Percentiles rank a stretch among this genome's conserved stretches.
Evolutionary conservation across 2,888 invertebrate genomes (phyloP).

Genomic region (Eilema caniola): DNA sequence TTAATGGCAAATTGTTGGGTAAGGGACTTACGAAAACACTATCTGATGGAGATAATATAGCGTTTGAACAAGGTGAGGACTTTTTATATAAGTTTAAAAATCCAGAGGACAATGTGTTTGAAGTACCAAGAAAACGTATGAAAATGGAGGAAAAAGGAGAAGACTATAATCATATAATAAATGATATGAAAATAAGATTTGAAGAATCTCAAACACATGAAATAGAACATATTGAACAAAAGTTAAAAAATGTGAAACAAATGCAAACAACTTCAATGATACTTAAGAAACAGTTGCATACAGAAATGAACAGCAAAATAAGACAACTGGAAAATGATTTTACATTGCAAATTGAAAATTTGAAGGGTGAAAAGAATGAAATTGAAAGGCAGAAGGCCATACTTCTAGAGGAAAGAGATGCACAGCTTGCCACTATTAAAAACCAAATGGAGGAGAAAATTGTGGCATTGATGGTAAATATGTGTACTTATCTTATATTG

Average conservation of each 20-base stretch:
- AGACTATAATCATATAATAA: constrained; percentile 56
- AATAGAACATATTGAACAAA: constrained; percentile 77
- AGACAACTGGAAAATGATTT: constrained; percentile 75
- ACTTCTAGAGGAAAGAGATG: constrained; percentile 79
- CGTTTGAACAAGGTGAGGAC: constrained; percentile 69
- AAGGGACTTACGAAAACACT: constrained; percentile 65
- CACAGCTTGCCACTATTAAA: constrained; percentile 66
- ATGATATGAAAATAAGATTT: constrained; percentile 77
- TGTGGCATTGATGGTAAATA: constrained; percentile 66
- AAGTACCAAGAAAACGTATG: constrained; percentile 69
- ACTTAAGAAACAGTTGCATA: constrained; percentile 77
- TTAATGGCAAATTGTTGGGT: constrained; percentile 76
- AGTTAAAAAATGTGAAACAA: constrained; percentile 75
- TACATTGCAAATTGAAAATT: constrained; percentile 76
- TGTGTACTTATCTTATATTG: background rate
- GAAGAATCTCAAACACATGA: constrained; percentile 77
- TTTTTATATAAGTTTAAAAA: constrained; percentile 73
- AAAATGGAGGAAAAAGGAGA: constrained; percentile 60
- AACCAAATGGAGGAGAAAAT: constrained; percentile 76
- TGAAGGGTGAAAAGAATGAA: constrained; percentile 81
- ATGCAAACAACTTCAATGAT: constrained; percentile 72
- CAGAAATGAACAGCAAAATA: constrained; percentile 80
- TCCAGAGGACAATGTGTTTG: constrained; percentile 52
- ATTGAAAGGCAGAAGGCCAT: constrained; percentile 77
- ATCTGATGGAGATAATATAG: constrained; percentile 69